A percentile compares a stretch with the other conserved stretches of the same genome.
These are phyloP conservation scores for Dexiosoma caninum DNA, from an alignment of 2,888 invertebrate species.

Conservation along the genomic window DNA sequence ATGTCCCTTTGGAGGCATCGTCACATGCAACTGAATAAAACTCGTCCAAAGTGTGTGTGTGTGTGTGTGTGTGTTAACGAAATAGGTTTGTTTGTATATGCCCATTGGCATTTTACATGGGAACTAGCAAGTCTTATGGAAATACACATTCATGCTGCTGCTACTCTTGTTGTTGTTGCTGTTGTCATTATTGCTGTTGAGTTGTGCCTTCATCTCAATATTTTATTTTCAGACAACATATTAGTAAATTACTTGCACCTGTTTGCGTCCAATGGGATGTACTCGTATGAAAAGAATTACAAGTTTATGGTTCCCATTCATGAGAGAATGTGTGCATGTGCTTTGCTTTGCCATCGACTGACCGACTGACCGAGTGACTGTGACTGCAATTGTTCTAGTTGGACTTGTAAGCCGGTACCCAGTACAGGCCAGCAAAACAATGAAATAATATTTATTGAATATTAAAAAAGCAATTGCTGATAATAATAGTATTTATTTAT, in stretches of 20 bases:
- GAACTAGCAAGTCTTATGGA: constrained; percentile 4
- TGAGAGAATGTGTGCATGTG: neutral
- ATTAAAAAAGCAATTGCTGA: constrained; percentile 46
- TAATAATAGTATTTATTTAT: constrained; percentile 49
- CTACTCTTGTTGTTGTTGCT: neutral
- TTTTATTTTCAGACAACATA: constrained; percentile 5
- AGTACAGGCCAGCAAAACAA: constrained; percentile 31
- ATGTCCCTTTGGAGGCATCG: constrained; percentile 5
- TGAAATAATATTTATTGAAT: constrained; percentile 46
- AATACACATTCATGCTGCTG: too few species aligned
- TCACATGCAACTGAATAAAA: constrained; percentile 17
- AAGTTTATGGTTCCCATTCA: neutral
- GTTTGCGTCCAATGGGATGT: constrained; percentile 3
- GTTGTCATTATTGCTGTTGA: neutral
- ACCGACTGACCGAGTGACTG: neutral
- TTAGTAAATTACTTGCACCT: constrained; percentile 32
- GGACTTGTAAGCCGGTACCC: neutral
- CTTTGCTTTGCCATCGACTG: neutral
- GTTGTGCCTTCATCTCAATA: neutral
- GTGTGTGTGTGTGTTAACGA: too few species aligned
- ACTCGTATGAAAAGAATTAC: constrained; percentile 1
- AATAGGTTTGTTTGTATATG: too few species aligned
- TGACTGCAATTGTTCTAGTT: too few species aligned
- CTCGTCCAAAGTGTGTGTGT: neutral
- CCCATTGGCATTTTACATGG: too few species aligned